These are phyloP conservation scores for Sinocyclocheilus anshuiensis DNA, from an alignment of 2,113 vertebrate genomes.

Conservation along the genomic window DNA sequence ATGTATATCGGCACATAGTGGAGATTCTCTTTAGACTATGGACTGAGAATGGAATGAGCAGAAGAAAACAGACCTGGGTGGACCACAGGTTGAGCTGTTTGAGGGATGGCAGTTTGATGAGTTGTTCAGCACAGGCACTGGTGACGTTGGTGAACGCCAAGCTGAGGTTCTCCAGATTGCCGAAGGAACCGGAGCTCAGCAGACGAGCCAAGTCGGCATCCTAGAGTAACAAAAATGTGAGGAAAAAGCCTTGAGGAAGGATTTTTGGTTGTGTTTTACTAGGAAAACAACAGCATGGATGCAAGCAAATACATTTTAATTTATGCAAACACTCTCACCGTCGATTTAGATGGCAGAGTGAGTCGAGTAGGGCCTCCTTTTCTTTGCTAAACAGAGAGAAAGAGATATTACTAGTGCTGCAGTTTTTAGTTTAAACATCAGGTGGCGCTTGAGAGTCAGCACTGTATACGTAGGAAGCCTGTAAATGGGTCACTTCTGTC, in stretches of 20 bases:
- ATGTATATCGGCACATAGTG: too few relatives aligned
- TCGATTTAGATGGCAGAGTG: constrained; percentile 98
- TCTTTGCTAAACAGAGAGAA: constrained; percentile 82
- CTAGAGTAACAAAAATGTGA: constrained; percentile 64
- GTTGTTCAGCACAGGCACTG: constrained; percentile 98
- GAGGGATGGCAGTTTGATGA: constrained; percentile 99
- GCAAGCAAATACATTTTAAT: neutral
- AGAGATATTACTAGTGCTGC: constrained; percentile 39
- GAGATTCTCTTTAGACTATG: neutral
- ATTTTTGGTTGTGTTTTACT: neutral
- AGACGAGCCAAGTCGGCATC: constrained; percentile 96
- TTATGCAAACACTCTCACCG: constrained; percentile 79
- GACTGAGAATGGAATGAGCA: neutral
- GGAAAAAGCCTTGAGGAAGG: neutral
- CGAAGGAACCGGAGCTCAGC: constrained; percentile 96
- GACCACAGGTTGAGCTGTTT: constrained; percentile 99
- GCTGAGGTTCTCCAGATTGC: constrained; percentile 98
- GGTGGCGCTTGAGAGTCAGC: constrained; percentile 61
- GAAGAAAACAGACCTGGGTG: constrained; percentile 83
- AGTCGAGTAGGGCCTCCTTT: constrained; percentile 97
- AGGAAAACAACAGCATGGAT: neutral
- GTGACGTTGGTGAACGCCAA: constrained; percentile 99
- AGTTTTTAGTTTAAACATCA: constrained; percentile 57
- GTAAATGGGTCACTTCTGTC: constrained; percentile 42
- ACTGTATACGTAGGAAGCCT: neutral